Base-by-base conservation (phyloP, 2,888 invertebrate species). In the Psococerastis gibbosa region DNA sequence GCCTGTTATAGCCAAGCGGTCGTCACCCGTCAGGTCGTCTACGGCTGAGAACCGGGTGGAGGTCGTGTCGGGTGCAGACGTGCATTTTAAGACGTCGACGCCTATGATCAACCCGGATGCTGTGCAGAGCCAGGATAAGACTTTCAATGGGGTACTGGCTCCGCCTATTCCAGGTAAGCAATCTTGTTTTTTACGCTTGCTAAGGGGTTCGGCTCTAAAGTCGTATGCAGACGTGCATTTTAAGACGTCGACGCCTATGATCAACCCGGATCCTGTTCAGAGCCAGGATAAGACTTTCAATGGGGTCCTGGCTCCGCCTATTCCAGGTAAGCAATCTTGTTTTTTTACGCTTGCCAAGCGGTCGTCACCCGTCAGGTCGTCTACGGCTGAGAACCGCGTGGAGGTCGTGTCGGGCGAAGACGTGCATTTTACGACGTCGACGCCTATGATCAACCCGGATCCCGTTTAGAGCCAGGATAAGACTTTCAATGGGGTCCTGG, bases 61-160 rank as follows among this genome's bases (percentile, higher is more conserved):
- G 22, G 49, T 43, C 27, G 45, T 49, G n/a, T 47, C 45, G 49
- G 52, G 52, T 46, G 38, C 17, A 3, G 22, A 15, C n/a, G 17
- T 38, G 22, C 20, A 38, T 20, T 38, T 38, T 6, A 38, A 38
- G 17, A 38, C 38, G 15, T 45, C 53, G 4, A 56, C 56, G 9
- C 55, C 56, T 2, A 52, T 52, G 15, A 54, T 55, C 45, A 53
- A 62, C 54, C 50, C 62, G 22, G 52, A 56, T 42, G 55, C 56
- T 27, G 47, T 55, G 4, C 50, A 51, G 23, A 54, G 53, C 38
- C 47, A 50, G 41, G 53, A 53, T 33, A 50, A 41, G 32, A 32
- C 41, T 18, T n/a, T 20, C 8, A 15, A n/a, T 18, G 38, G 9
- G n/a, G n/a, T n/a, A n/a, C n/a, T n/a, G n/a, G n/a, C n/a, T n/a